Conservation (phyloP, 2,888 invertebrate species). For the Drosophila heteroneura region DNA sequence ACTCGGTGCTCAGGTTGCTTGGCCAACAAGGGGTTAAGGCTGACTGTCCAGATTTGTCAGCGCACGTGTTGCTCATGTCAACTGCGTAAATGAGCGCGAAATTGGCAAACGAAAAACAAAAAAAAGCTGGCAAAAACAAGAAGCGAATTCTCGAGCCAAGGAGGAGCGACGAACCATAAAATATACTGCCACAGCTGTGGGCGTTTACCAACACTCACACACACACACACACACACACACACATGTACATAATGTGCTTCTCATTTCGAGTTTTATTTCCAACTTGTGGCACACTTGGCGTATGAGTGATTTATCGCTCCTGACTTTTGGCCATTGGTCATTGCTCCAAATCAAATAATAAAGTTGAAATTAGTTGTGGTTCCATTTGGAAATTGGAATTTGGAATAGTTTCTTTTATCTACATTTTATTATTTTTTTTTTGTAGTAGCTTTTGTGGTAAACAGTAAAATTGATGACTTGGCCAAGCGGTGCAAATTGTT, state of each 20-base stretch:
- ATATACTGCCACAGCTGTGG: constrained; percentile 48
- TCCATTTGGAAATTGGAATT: constrained; percentile 65
- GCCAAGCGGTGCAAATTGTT: constrained; percentile 36
- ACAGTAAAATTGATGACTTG: constrained; percentile 68
- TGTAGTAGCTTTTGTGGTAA: constrained; percentile 33
- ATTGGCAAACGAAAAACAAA: constrained; percentile 51
- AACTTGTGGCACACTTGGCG: constrained; percentile 56
- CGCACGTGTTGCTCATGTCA: constrained; percentile 77
- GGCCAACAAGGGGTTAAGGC: constrained; percentile 56
- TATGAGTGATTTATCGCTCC: constrained; percentile 72
- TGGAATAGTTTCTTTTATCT: constrained; percentile 46
- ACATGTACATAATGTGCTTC: neutral
- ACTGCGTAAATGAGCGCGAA: constrained; percentile 75
- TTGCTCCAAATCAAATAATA: constrained; percentile 65
- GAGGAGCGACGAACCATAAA: constrained; percentile 53
- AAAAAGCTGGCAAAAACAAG: constrained; percentile 4
- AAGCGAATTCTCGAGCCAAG: constrained; percentile 18
- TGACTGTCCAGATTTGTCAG: constrained; percentile 57
- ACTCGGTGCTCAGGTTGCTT: neutral
- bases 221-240: neutral
- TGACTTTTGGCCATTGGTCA: constrained; percentile 60
- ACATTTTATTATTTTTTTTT: neutral
- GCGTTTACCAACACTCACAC: constrained; percentile 29
- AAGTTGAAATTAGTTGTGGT: constrained; percentile 76
- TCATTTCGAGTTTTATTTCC: constrained; percentile 26